Base-by-base conservation (phyloP, 2,888 invertebrate genomes). In the Ditula angustiorana region DNA sequence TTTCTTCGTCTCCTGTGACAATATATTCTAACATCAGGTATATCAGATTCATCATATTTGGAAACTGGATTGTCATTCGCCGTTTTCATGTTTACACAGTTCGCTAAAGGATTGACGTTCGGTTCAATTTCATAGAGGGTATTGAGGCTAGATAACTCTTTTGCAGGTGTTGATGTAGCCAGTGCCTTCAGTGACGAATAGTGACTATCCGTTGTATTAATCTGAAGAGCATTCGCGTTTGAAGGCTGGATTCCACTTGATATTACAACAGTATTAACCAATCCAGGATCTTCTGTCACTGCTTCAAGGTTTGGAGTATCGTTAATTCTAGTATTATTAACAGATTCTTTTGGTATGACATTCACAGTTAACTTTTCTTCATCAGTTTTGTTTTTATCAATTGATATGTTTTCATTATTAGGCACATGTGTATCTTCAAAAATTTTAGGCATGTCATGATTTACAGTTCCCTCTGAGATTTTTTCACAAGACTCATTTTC, bases 111-210 rank as follows among this genome's bases (percentile, higher is more conserved):
- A 5, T 44, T 49, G 24, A 23, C 8, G 4, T 11, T 50, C 10
- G 50, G n/a, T 50, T 50, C 37, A n/a, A 44, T 26, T 52, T 63
- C 50, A n/a, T 50, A 33, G 19, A 30, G 41, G 19, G n/a, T 19
- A 50, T 35, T 46, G 5, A 26, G 24, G 5, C 33, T 13, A 44
- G 50, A 16, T 28, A 73, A 44, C 23, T 74, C 76, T 69, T 88
- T 90, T 2, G 83, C 73, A 0, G 90, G 90, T 7, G 91, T 91
- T 3, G 89, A 90, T 7, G 88, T 88, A n/a, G 88, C 88, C 56
- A 88, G 72, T 57, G 87, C 88, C 68, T 78, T 76, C 23, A 83
- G 41, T 33, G 49, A n/a, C 10, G 58, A 19, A 33, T 13, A 50
- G 57, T 55, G 58, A 47, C 59, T 62, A 47, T 72, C 66, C 23